phyloP scores from a whole-genome alignment of 2,113 vertebrate species.

The Gambusia holbrooki region DNA sequence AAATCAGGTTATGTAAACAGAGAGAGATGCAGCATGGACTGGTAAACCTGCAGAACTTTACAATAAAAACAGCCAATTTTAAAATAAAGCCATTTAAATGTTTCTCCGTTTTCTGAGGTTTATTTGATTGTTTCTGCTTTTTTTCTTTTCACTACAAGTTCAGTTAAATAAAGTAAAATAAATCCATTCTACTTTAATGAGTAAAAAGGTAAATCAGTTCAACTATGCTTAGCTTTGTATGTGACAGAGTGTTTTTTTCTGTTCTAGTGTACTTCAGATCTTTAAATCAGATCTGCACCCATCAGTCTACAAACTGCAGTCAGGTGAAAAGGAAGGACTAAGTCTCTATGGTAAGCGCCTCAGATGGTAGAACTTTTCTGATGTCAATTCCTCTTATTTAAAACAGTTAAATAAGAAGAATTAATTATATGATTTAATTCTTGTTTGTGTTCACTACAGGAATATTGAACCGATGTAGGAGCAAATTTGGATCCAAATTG shows the following conservation, averaged over 20 bases:
- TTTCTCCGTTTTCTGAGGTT: background rate
- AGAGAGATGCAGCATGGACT: background rate
- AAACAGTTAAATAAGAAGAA: background rate
- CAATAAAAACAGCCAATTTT: background rate
- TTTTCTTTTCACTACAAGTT: background rate
- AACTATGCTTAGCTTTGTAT: background rate
- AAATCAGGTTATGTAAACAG: background rate
- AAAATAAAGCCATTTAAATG: background rate
- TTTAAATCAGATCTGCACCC: conserved; percentile 97
- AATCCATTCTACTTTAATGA: background rate
- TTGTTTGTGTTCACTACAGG: conserved; percentile 55
- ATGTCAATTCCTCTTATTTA: background rate
- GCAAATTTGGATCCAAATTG: conserved; percentile 79
- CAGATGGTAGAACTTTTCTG: background rate
- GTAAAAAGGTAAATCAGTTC: background rate
- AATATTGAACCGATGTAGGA: conserved; percentile 78
- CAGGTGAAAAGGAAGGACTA: conserved; percentile 93
- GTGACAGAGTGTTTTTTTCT: conserved; percentile 17
- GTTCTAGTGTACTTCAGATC: conserved; percentile 90
- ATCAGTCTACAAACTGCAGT: conserved; percentile 93
- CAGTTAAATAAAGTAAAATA: no score
- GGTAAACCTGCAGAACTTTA: background rate
- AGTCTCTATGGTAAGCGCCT: conserved; percentile 88
- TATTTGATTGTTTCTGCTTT: background rate
- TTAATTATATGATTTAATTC: background rate